Conservation (phyloP, 1,140 invertebrate genomes). For the Dendroctonus valens region DNA sequence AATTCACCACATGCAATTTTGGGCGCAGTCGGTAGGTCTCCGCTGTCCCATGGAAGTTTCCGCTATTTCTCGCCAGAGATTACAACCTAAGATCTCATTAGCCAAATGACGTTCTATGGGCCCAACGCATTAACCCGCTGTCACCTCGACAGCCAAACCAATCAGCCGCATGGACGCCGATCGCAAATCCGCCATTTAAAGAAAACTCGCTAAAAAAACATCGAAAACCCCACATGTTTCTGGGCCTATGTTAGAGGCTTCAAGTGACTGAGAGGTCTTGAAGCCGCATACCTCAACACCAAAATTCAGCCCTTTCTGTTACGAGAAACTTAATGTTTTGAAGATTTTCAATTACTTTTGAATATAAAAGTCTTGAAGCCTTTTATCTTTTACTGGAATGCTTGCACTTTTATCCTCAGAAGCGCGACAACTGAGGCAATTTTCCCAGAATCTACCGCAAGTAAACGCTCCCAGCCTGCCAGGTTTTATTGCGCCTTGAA, state of each 20-base stretch:
- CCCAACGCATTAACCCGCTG: conserved; percentile 38
- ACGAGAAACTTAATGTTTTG: too few species aligned
- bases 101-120: conserved; percentile 45
- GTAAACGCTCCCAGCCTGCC: not conserved
- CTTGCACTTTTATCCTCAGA: too few species aligned
- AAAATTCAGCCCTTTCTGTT: too few species aligned
- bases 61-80: conserved; percentile 35
- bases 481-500: too few species aligned
- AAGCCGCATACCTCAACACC: too few species aligned
- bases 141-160: conserved; percentile 29
- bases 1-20: too few species aligned
- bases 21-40: too few species aligned
- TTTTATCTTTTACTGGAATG: too few species aligned
- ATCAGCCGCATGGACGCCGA: conserved; percentile 2
- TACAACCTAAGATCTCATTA: conserved; percentile 45
- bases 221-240: not conserved
- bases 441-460: not conserved
- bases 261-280: not conserved
- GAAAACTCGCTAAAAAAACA: not conserved
- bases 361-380: too few species aligned
- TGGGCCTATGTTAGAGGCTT: not conserved
- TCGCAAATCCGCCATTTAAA: conserved; percentile 6
- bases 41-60: not conserved
- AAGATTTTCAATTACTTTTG: too few species aligned
- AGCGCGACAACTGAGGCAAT: too few species aligned